Conservation (phyloP, 2,888 invertebrate genomes). For the Pollenia amentaria region DNA sequence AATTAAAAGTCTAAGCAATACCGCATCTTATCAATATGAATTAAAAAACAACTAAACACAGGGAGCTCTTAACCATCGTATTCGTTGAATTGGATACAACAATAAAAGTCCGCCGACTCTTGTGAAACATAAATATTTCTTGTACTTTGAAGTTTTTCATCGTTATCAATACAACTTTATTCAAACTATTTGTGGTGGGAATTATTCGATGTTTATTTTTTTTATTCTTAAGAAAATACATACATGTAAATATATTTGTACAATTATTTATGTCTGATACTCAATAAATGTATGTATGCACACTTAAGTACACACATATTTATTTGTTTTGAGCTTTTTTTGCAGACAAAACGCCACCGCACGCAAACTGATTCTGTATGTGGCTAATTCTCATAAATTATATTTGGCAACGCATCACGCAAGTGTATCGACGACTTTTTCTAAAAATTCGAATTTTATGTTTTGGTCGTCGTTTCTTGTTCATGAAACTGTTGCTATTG, state of each 20-base stretch:
- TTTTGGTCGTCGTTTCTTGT: conserved; percentile 70
- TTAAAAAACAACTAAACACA: conserved; percentile 14
- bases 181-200: conserved; percentile 60
- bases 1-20: too few species aligned
- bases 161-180: conserved; percentile 11
- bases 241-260: background rate
- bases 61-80: conserved; percentile 20
- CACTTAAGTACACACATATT: background rate
- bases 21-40: background rate
- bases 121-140: background rate
- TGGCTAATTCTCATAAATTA: conserved; percentile 82
- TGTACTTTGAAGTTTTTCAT: background rate
- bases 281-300: background rate
- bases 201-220: conserved; percentile 38
- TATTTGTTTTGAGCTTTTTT: conserved; percentile 49
- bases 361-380: conserved; percentile 77
- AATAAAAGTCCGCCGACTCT: conserved; percentile 7
- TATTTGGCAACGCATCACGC: conserved; percentile 84
- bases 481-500: conserved; percentile 36
- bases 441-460: conserved; percentile 58
- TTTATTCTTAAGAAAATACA: background rate
- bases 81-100: background rate
- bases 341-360: conserved; percentile 75
- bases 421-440: conserved; percentile 77
- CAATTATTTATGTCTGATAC: conserved; percentile 25